Evolutionary conservation across 2,113 vertebrate genomes (phyloP).

Genomic region (Carettochelys insculpta): DNA sequence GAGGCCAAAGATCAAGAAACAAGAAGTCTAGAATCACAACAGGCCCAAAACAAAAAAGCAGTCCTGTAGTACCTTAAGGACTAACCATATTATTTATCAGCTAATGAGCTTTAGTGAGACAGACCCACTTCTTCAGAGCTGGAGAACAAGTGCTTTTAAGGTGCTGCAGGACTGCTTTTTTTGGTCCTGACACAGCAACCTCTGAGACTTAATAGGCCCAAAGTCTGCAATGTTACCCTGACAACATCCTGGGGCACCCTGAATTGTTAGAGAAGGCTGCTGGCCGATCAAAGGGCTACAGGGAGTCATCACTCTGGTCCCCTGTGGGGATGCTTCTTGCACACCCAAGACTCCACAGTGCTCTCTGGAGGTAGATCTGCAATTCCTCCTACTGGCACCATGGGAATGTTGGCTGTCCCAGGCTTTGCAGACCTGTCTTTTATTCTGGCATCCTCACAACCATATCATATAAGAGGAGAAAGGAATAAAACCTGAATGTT

Average conservation of each 20-base stretch:
- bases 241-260: neutral
- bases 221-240: neutral
- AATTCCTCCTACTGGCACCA: neutral
- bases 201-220: no score
- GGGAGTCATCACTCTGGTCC: neutral
- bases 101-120: no score
- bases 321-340: neutral
- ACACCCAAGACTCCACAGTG: neutral
- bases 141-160: no score
- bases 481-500: neutral
- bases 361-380: neutral
- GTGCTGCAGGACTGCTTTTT: no score
- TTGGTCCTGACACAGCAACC: no score
- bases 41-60: no score
- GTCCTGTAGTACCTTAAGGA: no score
- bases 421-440: neutral
- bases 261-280: neutral
- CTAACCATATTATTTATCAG: no score
- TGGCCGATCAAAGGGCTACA: neutral
- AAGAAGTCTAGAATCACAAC: neutral
- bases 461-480: neutral
- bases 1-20: neutral
- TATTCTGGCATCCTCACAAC: neutral
- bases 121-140: no score
- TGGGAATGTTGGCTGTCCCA: neutral